phyloP scores from a whole-genome alignment of 2,113 vertebrate species.

The Anhinga anhinga region DNA sequence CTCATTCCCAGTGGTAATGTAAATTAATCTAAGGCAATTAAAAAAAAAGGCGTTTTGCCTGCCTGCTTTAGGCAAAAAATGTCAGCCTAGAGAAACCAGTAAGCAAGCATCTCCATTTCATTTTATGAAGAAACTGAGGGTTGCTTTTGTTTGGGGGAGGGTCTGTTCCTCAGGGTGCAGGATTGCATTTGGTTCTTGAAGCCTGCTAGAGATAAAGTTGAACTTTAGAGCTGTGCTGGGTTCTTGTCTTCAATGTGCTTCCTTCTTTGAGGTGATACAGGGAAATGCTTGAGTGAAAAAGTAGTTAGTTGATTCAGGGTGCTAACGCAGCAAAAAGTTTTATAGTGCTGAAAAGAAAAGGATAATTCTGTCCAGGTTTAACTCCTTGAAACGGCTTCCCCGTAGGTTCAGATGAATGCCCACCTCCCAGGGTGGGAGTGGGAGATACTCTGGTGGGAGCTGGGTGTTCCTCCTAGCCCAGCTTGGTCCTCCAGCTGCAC shows the following conservation, averaged over 20 bases:
- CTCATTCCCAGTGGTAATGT: background rate
- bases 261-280: background rate
- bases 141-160: background rate
- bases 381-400: background rate
- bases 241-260: background rate
- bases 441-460: background rate
- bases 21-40: background rate
- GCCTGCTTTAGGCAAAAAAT: background rate
- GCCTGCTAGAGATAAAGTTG: background rate
- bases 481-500: fast-evolving
- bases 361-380: background rate
- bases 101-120: background rate
- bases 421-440: background rate
- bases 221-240: fast-evolving
- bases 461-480: background rate
- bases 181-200: background rate
- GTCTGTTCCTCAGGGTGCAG: background rate
- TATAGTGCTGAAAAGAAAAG: background rate
- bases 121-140: background rate
- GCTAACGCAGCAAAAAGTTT: background rate
- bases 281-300: background rate
- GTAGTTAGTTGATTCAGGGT: background rate
- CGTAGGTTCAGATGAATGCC: too few species aligned
- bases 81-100: background rate
- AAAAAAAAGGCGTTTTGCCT: background rate